These are phyloP conservation scores for Catocala fraxini DNA, from an alignment of 2,888 invertebrate genomes.

Conservation along the genomic window DNA sequence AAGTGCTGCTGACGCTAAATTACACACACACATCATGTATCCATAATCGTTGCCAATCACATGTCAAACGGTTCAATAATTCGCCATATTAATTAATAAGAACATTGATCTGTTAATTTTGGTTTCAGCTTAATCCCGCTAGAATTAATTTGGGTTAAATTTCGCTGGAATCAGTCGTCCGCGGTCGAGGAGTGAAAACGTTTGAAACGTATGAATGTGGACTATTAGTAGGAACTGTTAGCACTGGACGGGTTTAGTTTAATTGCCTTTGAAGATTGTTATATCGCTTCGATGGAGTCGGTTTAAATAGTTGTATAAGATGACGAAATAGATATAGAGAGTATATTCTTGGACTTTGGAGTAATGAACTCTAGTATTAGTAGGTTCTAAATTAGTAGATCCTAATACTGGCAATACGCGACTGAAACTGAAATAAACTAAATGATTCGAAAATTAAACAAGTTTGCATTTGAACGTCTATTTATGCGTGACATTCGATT, in stretches of 20 bases:
- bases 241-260: background rate
- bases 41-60: constrained; percentile 32
- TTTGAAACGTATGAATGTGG: background rate
- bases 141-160: constrained; percentile 1
- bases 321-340: too few relatives aligned
- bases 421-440: too few relatives aligned
- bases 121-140: constrained; percentile 1
- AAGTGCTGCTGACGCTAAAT: constrained; percentile 11
- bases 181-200: background rate
- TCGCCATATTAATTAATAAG: constrained; percentile 42
- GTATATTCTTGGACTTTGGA: too few relatives aligned
- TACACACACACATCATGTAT: constrained; percentile 17
- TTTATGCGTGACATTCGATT: too few relatives aligned
- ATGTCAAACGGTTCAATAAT: constrained; percentile 40
- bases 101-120: constrained; percentile 35
- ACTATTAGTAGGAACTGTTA: too few relatives aligned
- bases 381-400: too few relatives aligned
- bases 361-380: too few relatives aligned
- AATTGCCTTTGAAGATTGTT: background rate
- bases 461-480: too few relatives aligned
- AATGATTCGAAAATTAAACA: too few relatives aligned
- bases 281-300: too few relatives aligned
- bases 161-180: background rate
- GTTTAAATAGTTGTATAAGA: too few relatives aligned
- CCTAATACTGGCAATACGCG: too few relatives aligned